Percentiles rank a stretch among this genome's conserved stretches.
Evolutionary conservation across 2,888 invertebrate genomes (phyloP).

Genomic region (Thecocarcelia acutangulata): DNA sequence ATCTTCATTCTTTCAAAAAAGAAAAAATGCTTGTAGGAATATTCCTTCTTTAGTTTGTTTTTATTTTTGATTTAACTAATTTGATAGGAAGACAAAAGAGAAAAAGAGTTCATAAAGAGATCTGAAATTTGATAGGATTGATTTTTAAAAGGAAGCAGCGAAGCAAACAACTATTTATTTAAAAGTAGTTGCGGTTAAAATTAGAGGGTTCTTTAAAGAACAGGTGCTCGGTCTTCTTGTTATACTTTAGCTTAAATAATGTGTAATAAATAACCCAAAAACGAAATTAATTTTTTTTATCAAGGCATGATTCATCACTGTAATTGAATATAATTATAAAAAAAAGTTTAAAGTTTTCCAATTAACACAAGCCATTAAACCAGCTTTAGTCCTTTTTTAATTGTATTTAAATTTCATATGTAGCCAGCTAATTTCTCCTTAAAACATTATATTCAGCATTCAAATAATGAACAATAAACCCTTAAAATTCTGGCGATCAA

Average conservation of each 20-base stretch:
- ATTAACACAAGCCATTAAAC: conserved; percentile 1
- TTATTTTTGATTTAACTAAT: not conserved
- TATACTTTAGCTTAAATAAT: not conserved
- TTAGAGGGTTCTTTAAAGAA: not conserved
- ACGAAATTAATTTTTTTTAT: not conserved
- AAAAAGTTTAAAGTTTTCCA: not conserved
- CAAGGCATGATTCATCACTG: no score
- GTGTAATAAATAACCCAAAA: not conserved
- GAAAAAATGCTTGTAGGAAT: not conserved
- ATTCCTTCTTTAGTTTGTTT: not conserved
- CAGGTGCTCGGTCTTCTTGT: conserved; percentile 28
- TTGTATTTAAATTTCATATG: conserved; percentile 32
- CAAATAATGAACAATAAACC: conserved; percentile 21
- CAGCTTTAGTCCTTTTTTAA: not conserved
- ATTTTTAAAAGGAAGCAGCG: conserved; percentile 55
- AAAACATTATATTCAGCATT: not conserved
- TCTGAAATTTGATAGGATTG: conserved; percentile 61
- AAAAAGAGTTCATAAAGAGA: conserved; percentile 29
- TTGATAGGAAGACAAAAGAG: conserved; percentile 22
- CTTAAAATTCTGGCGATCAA: conserved; percentile 16
- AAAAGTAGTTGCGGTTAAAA: conserved; percentile 23
- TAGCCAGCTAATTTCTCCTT: conserved; percentile 2
- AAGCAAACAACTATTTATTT: conserved; percentile 42
- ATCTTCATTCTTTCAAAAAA: conserved; percentile 3
- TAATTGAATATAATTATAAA: no score